A percentile compares a stretch with the other conserved stretches of the same genome.
Conservation (phyloP, 1,140 invertebrate species). For the Matsumurasca onukii region DNA sequence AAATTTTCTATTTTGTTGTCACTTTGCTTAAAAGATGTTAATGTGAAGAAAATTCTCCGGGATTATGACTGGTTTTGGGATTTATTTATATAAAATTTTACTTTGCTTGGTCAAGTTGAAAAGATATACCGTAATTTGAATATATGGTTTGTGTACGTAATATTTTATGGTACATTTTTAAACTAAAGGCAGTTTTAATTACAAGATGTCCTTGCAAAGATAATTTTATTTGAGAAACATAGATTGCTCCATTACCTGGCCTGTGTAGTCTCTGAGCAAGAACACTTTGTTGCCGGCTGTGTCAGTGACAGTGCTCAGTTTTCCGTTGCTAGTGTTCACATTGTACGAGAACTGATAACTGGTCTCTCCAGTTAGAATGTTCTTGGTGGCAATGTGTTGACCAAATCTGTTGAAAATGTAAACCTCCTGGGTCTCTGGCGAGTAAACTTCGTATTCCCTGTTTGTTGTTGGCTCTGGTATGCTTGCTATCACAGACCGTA, state of each 20-base stretch:
- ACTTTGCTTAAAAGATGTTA: too few relatives aligned
- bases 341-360: slow-evolving; percentile 94
- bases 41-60: too few relatives aligned
- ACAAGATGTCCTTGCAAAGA: too few relatives aligned
- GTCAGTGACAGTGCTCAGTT: slow-evolving; percentile 88
- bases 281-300: slow-evolving; percentile 92
- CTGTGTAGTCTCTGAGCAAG: slow-evolving; percentile 83
- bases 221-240: too few relatives aligned
- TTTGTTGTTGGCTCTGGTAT: slow-evolving; percentile 82
- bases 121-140: too few relatives aligned
- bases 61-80: too few relatives aligned
- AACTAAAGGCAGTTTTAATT: too few relatives aligned
- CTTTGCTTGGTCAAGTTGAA: too few relatives aligned
- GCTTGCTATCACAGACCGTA: slow-evolving; percentile 85
- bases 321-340: slow-evolving; percentile 94
- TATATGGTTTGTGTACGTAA: too few relatives aligned
- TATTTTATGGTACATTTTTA: too few relatives aligned
- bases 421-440: slow-evolving; percentile 92
- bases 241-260: slow-evolving; percentile 56
- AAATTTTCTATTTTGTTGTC: too few relatives aligned
- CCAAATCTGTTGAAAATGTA: slow-evolving; percentile 96
- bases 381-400: slow-evolving; percentile 89
- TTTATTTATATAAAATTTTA: too few relatives aligned
- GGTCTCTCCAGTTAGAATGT: slow-evolving; percentile 89
- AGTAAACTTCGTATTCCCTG: slow-evolving; percentile 91